A percentile compares a stretch with the other conserved stretches of the same genome.
phyloP scores from a whole-genome alignment of 1,140 invertebrate genomes.

The Neodiprion lecontei region DNA sequence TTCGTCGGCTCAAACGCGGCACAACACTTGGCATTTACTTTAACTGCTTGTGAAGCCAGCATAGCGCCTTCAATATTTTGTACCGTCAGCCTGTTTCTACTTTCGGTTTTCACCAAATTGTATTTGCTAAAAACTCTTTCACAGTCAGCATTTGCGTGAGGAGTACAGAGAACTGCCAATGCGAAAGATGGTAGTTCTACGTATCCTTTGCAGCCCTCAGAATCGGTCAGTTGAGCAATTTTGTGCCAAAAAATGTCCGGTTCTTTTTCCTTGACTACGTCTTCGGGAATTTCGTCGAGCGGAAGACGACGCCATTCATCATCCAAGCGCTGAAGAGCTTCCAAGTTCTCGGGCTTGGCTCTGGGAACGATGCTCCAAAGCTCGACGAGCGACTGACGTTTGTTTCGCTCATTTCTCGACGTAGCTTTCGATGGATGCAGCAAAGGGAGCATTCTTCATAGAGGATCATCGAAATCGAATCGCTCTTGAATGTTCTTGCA shows the following conservation, averaged over 20 bases:
- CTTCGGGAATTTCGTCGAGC: slow-evolving; percentile 24
- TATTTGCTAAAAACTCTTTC: slow-evolving; percentile 21
- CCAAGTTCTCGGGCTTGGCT: slow-evolving; percentile 20
- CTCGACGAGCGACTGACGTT: slow-evolving; percentile 19
- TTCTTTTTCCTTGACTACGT: slow-evolving; percentile 22
- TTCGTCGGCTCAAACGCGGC: slow-evolving; percentile 6
- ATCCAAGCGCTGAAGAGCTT: slow-evolving; percentile 23
- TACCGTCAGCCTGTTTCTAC: slow-evolving; percentile 11
- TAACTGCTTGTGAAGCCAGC: slow-evolving; percentile 1
- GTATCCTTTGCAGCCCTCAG: slow-evolving; percentile 19
- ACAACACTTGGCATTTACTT: neutral
- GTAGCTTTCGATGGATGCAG: slow-evolving; percentile 21
- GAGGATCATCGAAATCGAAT: slow-evolving; percentile 23
- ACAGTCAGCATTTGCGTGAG: slow-evolving; percentile 23
- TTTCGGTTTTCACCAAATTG: slow-evolving; percentile 15
- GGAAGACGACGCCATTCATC: slow-evolving; percentile 22
- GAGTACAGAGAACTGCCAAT: slow-evolving; percentile 22
- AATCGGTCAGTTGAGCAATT: slow-evolving; percentile 16
- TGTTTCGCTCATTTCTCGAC: slow-evolving; percentile 20
- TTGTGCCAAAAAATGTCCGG: slow-evolving; percentile 25
- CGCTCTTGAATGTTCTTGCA: slow-evolving; percentile 23
- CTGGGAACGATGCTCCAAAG: slow-evolving; percentile 20
- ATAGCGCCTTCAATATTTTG: slow-evolving; percentile 11
- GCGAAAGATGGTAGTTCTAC: slow-evolving; percentile 21
- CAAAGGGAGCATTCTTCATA: slow-evolving; percentile 9